phyloP scores from a whole-genome alignment of 2,888 invertebrate species.

The Chrysotoxum bicinctum region DNA sequence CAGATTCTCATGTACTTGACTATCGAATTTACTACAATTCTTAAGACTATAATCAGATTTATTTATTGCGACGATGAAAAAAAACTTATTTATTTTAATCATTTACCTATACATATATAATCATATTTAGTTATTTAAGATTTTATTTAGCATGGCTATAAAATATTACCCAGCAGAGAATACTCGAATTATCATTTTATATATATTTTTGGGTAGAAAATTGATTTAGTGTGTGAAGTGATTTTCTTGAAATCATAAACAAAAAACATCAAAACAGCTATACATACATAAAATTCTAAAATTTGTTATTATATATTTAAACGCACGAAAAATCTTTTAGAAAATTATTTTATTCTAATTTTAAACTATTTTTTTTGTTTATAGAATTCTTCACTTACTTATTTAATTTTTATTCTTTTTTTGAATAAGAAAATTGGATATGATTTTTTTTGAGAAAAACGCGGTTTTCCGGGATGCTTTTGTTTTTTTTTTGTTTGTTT shows the following conservation, averaged over 20 bases:
- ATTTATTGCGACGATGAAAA: constrained; percentile 22
- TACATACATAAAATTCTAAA: not conserved
- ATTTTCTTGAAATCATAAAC: constrained; percentile 18
- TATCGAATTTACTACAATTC: not conserved
- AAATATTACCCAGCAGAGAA: constrained; percentile 48
- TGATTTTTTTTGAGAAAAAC: constrained; percentile 10
- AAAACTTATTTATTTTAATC: not conserved
- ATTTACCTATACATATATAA: not conserved
- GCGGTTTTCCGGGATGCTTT: not conserved
- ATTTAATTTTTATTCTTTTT: not conserved
- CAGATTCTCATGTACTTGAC: not conserved
- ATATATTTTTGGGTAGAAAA: not conserved
- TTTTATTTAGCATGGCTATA: constrained; percentile 42
- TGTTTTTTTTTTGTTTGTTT: constrained; percentile 7
- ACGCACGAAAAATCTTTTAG: constrained; percentile 52
- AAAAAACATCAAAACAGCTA: constrained; percentile 38
- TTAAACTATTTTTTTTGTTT: constrained; percentile 13
- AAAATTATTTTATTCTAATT: constrained; percentile 31
- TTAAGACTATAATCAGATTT: not conserved
- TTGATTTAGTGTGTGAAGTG: constrained; percentile 53
- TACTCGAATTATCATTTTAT: constrained; percentile 33
- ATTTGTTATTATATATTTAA: constrained; percentile 51
- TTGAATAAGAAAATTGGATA: constrained; percentile 33
- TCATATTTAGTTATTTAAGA: not conserved
- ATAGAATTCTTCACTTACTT: constrained; percentile 33